Evolutionary conservation across 2,797 vertebrate genomes (phyloP), one percentile per base, ranked within the genome.

Genomic region (Neosilurus mollespiculum): DNA sequence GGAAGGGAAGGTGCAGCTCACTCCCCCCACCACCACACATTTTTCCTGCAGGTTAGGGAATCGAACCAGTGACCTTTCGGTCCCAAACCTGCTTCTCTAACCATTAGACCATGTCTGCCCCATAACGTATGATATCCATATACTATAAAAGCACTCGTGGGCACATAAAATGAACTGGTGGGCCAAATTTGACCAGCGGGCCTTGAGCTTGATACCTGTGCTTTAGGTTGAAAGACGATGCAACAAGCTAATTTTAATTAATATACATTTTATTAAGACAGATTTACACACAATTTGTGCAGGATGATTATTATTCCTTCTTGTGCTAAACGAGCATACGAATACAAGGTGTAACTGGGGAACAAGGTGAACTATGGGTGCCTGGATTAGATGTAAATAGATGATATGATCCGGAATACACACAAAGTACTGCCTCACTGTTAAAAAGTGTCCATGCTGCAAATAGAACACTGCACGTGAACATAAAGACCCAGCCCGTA

Each of bases 401-500:
- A 0, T 53, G 26, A 69, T 70, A 59, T 51, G 7, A 67, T 61
- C 15, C 12, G 77, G 43, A 43, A 8, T 15, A 51, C 2, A n/a
- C 24, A 24, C 37, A 16, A 64, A 78, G 34, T 24, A 61, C 18
- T 16, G 15, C 14, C 10, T 43, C 8, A 0, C 30, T 4, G 6
- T 80, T n/a, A 58, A 51, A 43, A 30, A 30, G 30, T 10, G n/a
- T 75, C 5, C 34, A 59, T 18, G 22, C 49, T 69, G 56, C 56
- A 73, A 84, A 81, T n/a, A 54, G 2, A 15, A 51, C 54, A 78
- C 43, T 81, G 81, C 62, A 62, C 58, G 8, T 73, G 59, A 81
- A 83, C 18, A 62, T 49, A 87, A 88, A 56, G 87, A 86, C 49
- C 18, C 58, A 81, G 58, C 34, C 83, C 61, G 82, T 83, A 34